A percentile compares a stretch with the other conserved stretches of the same genome.
These are phyloP conservation scores for Cryptophagus acutangulus DNA, from an alignment of 2,888 invertebrate genomes.

Conservation along the genomic window DNA sequence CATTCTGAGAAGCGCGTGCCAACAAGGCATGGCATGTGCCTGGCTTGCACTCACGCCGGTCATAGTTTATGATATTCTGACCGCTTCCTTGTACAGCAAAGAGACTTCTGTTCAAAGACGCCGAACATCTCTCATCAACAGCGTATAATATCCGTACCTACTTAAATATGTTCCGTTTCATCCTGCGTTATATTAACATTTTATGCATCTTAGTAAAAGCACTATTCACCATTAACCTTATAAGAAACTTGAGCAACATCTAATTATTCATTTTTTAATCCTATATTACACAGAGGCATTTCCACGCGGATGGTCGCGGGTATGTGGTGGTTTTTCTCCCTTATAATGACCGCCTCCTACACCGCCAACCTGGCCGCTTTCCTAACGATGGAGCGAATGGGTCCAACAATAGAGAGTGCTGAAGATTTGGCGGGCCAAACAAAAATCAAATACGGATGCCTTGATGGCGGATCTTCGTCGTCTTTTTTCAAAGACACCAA, in stretches of 20 bases:
- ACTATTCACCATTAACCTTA: neutral
- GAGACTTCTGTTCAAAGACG: constrained; percentile 28
- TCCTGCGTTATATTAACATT: neutral
- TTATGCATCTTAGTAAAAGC: neutral
- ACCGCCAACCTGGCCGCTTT: constrained; percentile 94
- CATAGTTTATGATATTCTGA: constrained; percentile 42
- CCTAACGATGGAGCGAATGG: constrained; percentile 84
- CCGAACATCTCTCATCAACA: constrained; percentile 23
- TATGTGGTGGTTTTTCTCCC: constrained; percentile 91
- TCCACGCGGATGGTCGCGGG: constrained; percentile 85
- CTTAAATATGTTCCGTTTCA: constrained; percentile 12
- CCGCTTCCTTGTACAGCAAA: constrained; percentile 34
- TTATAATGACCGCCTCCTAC: constrained; percentile 89
- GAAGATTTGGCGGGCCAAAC: constrained; percentile 90
- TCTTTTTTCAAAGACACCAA: constrained; percentile 90
- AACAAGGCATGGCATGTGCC: constrained; percentile 37
- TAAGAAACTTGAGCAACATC: neutral
- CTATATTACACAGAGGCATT: constrained; percentile 59
- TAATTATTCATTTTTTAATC: neutral
- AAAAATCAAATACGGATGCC: constrained; percentile 94
- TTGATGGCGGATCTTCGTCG: constrained; percentile 83
- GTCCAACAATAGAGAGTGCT: constrained; percentile 81
- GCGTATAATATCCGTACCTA: constrained; percentile 22
- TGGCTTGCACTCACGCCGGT: constrained; percentile 27
- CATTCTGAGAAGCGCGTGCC: constrained; percentile 42